These are phyloP conservation scores for Hemitrygon akajei DNA, from an alignment of 2,797 vertebrate genomes.

Conservation along the genomic window DNA sequence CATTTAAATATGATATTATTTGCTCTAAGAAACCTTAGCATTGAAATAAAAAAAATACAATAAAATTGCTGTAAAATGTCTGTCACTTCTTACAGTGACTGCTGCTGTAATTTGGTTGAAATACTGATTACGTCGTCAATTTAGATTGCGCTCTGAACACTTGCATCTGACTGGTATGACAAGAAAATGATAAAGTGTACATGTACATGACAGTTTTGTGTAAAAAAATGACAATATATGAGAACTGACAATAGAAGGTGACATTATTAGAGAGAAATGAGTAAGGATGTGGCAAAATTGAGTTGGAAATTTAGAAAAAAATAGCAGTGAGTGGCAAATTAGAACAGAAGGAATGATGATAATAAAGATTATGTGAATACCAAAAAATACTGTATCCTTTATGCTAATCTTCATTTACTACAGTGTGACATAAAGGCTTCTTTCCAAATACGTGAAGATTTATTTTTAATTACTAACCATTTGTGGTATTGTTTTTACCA, in stretches of 20 bases:
- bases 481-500: not conserved
- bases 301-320: not conserved
- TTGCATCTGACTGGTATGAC: conserved; percentile 35
- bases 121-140: conserved; percentile 33
- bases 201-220: conserved; percentile 34
- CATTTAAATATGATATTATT: conserved; percentile 31
- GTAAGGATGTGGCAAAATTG: not conserved
- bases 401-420: not conserved
- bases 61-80: conserved; percentile 29
- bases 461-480: not conserved
- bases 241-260: conserved; percentile 32
- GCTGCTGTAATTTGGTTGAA: conserved; percentile 35
- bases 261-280: conserved; percentile 31
- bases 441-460: not conserved
- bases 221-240: conserved; percentile 34
- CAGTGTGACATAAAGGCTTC: not conserved
- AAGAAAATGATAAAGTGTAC: conserved; percentile 37
- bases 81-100: conserved; percentile 28
- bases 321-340: conserved; percentile 20
- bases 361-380: not conserved
- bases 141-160: conserved; percentile 35
- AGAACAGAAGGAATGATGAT: conserved; percentile 28
- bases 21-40: not conserved
- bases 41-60: not conserved
- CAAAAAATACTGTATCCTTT: conserved; percentile 4